These are phyloP conservation scores for Balaenoptera acutorostrata DNA, from an alignment of 2,113 vertebrate species.

Conservation along the genomic window DNA sequence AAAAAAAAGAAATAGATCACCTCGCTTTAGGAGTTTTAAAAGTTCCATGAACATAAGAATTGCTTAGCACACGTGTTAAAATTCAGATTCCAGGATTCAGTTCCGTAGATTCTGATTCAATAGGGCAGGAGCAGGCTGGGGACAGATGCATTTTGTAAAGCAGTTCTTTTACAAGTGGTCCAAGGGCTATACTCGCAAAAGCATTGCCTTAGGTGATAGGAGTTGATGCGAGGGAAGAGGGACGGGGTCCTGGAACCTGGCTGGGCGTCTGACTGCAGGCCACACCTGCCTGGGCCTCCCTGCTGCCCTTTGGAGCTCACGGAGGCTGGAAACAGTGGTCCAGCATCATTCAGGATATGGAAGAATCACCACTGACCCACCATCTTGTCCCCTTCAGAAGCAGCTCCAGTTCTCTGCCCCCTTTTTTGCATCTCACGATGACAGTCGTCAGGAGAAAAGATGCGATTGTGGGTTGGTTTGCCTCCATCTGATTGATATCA, in stretches of 20 bases:
- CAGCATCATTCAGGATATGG: neutral
- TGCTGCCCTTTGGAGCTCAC: neutral
- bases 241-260: neutral
- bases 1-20: neutral
- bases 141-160: neutral
- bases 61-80: neutral
- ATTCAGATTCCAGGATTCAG: neutral
- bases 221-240: neutral
- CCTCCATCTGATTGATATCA: neutral
- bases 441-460: neutral
- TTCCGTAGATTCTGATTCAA: neutral
- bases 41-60: neutral
- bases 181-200: neutral
- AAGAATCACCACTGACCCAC: neutral
- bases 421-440: neutral
- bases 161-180: neutral
- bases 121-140: neutral
- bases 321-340: neutral
- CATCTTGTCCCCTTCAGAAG: neutral
- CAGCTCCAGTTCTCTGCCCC: neutral
- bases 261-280: neutral
- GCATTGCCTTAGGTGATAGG: neutral
- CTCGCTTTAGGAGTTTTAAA: neutral
- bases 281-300: neutral
- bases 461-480: neutral